A percentile compares a stretch with the other conserved stretches of the same genome.
Conservation (phyloP, 2,888 invertebrate species). For the Drosophila anceps region DNA sequence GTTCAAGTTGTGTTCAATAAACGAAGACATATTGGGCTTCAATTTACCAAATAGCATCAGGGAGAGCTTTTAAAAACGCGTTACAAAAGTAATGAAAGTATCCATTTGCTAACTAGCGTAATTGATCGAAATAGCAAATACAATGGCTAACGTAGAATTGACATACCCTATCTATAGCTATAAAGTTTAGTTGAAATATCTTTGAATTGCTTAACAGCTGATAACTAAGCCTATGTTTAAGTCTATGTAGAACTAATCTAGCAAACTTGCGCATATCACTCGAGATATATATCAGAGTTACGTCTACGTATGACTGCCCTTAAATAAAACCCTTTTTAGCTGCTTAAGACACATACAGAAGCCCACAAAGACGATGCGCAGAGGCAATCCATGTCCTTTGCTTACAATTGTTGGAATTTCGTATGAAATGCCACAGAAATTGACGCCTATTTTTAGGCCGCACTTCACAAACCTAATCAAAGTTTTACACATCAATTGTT, state of each 20-base stretch:
- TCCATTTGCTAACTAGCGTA: too few species aligned
- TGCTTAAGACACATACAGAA: not conserved
- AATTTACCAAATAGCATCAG: too few species aligned
- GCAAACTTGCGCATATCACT: not conserved
- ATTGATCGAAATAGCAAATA: too few species aligned
- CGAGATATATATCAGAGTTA: not conserved
- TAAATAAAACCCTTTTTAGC: slow-evolving; percentile 2
- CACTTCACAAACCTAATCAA: slow-evolving; percentile 69
- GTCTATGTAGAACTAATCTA: not conserved
- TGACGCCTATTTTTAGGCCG: slow-evolving; percentile 39
- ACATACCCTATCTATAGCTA: not conserved
- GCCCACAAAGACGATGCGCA: not conserved
- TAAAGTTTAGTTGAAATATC: not conserved
- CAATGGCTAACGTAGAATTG: too few species aligned
- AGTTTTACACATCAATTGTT: slow-evolving; percentile 76
- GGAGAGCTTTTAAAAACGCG: too few species aligned
- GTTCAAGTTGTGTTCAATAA: too few species aligned
- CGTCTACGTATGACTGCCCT: not conserved
- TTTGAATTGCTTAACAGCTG: not conserved
- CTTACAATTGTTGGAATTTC: slow-evolving; percentile 29
- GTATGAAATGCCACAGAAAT: slow-evolving; percentile 12
- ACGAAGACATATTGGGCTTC: too few species aligned
- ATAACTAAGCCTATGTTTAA: not conserved
- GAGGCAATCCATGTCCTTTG: slow-evolving; percentile 36
- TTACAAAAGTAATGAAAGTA: too few species aligned